A percentile compares a stretch with the other conserved stretches of the same genome.
phyloP scores from a whole-genome alignment of 2,113 vertebrate species.

The Cygnus buccinator region DNA sequence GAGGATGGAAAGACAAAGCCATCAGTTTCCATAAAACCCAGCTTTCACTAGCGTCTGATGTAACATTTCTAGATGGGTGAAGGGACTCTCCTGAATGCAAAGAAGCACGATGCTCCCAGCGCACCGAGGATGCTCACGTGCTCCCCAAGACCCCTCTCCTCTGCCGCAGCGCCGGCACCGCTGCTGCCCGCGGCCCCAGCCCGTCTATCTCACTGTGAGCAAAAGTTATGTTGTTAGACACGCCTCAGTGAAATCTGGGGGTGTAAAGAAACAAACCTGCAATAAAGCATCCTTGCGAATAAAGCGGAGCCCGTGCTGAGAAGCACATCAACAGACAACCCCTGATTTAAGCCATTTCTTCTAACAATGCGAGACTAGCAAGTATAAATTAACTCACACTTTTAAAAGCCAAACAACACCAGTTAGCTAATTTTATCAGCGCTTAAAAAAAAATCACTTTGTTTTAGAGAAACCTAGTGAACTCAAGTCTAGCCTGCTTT shows the following conservation, averaged over 20 bases:
- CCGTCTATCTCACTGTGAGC: conserved; percentile 15
- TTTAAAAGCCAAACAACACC: conserved; percentile 51
- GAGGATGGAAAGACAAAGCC: conserved; percentile 45
- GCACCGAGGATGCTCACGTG: accelerated
- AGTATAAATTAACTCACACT: conserved; percentile 60
- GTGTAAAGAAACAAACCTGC: conserved; percentile 61
- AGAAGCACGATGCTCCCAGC: neutral
- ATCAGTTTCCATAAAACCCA: conserved; percentile 65
- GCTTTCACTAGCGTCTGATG: conserved; percentile 19
- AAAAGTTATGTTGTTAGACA: conserved; percentile 55
- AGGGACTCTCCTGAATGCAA: conserved; percentile 59
- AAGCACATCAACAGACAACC: conserved; percentile 65
- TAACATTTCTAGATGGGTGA: conserved; percentile 31
- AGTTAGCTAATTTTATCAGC: conserved; percentile 58
- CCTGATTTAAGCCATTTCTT: conserved; percentile 62
- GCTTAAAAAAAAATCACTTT: neutral
- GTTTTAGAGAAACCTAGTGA: conserved; percentile 21
- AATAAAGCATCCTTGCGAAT: conserved; percentile 57
- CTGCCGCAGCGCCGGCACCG: accelerated
- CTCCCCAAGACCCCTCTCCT: neutral
- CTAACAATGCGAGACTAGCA: conserved; percentile 53
- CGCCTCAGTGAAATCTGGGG: conserved; percentile 61
- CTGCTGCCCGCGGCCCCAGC: neutral
- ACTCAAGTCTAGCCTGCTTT: neutral
- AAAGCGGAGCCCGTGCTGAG: conserved; percentile 19